A percentile compares a stretch with the other conserved stretches of the same genome.
Evolutionary conservation across 1,140 invertebrate species (phyloP).

Genomic region (Octopus bimaculoides): DNA sequence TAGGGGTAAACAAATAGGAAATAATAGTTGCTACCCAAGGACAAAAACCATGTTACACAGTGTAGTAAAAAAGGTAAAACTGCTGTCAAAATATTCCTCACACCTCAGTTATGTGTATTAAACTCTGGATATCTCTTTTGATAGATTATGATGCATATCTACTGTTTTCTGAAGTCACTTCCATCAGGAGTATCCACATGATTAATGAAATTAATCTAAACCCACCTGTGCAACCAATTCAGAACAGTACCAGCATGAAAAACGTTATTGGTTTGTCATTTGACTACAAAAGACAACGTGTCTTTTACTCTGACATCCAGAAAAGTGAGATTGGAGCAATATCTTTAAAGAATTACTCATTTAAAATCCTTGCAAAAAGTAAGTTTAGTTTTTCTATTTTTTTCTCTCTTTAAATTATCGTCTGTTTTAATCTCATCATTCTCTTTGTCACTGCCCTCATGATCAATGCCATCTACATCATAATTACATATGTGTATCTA

Average conservation of each 20-base stretch:
- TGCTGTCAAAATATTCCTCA: not conserved
- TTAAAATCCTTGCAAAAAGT: conserved; percentile 67
- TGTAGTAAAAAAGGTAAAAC: no score
- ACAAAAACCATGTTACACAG: no score
- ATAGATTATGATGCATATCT: conserved; percentile 77
- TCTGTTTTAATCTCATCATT: not conserved
- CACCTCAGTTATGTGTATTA: not conserved
- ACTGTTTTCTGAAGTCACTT: conserved; percentile 87
- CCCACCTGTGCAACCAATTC: conserved; percentile 73
- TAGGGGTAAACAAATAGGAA: no score
- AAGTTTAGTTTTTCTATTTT: conserved; percentile 15
- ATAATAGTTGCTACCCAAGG: no score
- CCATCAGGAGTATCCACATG: conserved; percentile 81
- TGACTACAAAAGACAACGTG: conserved; percentile 68
- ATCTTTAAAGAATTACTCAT: conserved; percentile 76
- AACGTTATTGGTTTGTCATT: conserved; percentile 83
- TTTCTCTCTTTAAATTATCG: not conserved
- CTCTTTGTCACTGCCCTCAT: no score
- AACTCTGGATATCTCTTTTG: conserved; percentile 51
- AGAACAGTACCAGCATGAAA: conserved; percentile 68
- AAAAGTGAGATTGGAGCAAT: conserved; percentile 78
- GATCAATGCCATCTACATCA: no score
- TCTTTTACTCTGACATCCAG: conserved; percentile 88
- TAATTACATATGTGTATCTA: no score
- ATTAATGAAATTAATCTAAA: conserved; percentile 71